A percentile compares a stretch with the other conserved stretches of the same genome.
phyloP scores from a whole-genome alignment of 2,797 vertebrate species.

The Catostomus latipinnis region DNA sequence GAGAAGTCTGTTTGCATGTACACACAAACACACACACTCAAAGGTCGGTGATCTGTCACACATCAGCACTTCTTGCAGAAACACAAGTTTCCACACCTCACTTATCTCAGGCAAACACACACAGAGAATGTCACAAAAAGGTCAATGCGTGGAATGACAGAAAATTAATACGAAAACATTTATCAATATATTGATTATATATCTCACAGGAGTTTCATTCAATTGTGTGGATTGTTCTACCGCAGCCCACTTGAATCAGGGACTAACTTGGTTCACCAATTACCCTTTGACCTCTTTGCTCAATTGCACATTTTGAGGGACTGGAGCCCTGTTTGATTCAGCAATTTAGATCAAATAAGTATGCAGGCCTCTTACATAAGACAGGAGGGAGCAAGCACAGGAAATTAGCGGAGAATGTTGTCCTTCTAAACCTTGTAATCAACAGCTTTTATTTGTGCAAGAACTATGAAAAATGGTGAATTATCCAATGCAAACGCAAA shows the following conservation, averaged over 20 bases:
- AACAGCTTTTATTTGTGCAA: not conserved
- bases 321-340: not conserved
- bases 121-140: too few relatives aligned
- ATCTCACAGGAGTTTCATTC: not conserved
- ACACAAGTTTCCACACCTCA: too few relatives aligned
- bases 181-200: too few relatives aligned
- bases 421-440: not conserved
- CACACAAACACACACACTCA: too few relatives aligned
- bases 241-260: not conserved
- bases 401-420: conserved; percentile 7
- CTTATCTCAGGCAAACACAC: too few relatives aligned
- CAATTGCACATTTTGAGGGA: conserved; percentile 9
- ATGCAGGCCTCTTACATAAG: not conserved
- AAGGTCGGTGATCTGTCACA: too few relatives aligned
- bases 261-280: conserved; percentile 2
- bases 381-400: not conserved
- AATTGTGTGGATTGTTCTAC: not conserved
- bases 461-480: not conserved
- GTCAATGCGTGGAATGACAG: too few relatives aligned
- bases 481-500: not conserved
- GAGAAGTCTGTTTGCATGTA: too few relatives aligned
- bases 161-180: too few relatives aligned
- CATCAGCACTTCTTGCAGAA: too few relatives aligned
- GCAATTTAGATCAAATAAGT: too few relatives aligned
- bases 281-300: conserved; percentile 32